phyloP scores from a whole-genome alignment of 2,113 vertebrate species.

The Phoxinus phoxinus region DNA sequence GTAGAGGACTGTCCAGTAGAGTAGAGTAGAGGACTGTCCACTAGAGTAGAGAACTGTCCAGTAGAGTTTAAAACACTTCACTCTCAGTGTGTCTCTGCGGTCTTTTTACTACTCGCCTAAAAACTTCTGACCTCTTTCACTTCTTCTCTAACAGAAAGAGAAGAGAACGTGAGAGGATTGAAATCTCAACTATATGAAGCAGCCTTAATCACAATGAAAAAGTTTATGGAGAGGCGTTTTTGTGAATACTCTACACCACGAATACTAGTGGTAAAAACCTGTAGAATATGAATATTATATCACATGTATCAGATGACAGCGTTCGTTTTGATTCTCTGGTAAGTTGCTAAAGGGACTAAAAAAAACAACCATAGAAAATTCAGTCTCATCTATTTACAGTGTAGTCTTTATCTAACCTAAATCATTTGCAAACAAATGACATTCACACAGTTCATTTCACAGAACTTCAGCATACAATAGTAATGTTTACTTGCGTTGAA shows the following conservation, averaged over 20 bases:
- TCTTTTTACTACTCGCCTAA: background rate
- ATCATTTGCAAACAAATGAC: background rate
- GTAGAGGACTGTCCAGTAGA: too few species aligned
- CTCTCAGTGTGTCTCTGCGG: background rate
- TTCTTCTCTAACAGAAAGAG: background rate
- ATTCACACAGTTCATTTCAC: background rate
- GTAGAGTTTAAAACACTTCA: too few species aligned
- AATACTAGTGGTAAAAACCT: background rate
- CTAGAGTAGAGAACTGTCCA: too few species aligned
- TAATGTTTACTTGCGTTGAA: background rate
- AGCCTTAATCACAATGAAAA: background rate
- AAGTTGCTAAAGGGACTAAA: background rate
- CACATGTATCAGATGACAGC: background rate
- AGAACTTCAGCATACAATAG: background rate
- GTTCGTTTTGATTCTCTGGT: background rate
- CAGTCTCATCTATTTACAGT: too few species aligned
- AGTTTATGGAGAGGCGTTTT: background rate
- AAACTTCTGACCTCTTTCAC: background rate
- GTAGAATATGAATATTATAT: fast-evolving
- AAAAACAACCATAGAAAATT: too few species aligned
- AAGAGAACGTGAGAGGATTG: background rate
- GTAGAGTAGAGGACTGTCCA: too few species aligned
- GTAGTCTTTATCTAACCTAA: background rate
- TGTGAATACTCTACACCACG: background rate
- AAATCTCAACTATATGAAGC: background rate